Percentiles rank a stretch among this genome's conserved stretches.
These are phyloP conservation scores for Crocuta crocuta DNA, from an alignment of 2,113 vertebrate species.

Conservation along the genomic window DNA sequence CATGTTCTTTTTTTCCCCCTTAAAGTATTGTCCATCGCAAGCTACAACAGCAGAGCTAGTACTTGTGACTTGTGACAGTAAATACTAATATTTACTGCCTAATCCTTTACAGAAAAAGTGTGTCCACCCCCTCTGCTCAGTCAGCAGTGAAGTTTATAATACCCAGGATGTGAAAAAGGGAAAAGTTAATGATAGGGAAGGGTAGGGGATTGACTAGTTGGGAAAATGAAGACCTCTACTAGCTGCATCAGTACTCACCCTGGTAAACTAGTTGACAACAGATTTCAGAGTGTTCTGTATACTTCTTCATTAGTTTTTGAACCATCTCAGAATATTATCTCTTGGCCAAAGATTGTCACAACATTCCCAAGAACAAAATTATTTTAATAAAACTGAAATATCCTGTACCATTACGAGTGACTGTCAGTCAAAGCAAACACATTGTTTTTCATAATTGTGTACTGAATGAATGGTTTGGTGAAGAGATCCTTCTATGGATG, in stretches of 20 bases:
- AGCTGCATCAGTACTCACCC: not conserved
- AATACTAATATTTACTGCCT: not conserved
- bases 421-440: slow-evolving; percentile 1
- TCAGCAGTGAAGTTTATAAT: slow-evolving; percentile 3
- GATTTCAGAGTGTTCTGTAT: slow-evolving; percentile 6
- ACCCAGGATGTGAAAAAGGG: not conserved
- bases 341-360: slow-evolving; percentile 9
- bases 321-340: slow-evolving; percentile 27
- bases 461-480: slow-evolving; percentile 48
- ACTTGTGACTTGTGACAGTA: not conserved
- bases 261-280: slow-evolving; percentile 47
- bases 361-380: slow-evolving; percentile 47
- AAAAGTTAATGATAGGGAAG: not conserved
- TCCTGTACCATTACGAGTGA: not conserved
- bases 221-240: slow-evolving; percentile 13
- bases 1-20: not conserved
- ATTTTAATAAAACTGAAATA: slow-evolving; percentile 62
- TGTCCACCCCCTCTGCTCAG: not conserved
- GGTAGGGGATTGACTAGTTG: not conserved
- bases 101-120: slow-evolving; percentile 11
- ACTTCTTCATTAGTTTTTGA: slow-evolving; percentile 16
- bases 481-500: slow-evolving; percentile 26
- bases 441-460: slow-evolving; percentile 56
- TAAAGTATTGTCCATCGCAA: not conserved
- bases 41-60: not conserved